A percentile compares a stretch with the other conserved stretches of the same genome.
These are phyloP conservation scores for Lasaia peninsularis DNA, from an alignment of 1,140 invertebrate genomes.

Conservation along the genomic window DNA sequence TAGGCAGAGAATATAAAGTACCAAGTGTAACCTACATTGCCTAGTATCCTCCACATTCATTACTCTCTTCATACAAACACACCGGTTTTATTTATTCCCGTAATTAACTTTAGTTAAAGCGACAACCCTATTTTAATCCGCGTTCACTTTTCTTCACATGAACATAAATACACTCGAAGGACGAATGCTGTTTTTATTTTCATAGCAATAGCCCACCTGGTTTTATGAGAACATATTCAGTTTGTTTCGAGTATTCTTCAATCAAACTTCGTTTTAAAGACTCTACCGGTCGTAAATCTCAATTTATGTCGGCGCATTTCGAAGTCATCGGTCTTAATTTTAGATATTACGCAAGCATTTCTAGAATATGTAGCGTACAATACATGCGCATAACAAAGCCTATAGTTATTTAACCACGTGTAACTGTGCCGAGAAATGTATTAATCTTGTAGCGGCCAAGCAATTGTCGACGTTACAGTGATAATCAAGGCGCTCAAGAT, in stretches of 20 bases:
- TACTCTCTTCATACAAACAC: no score
- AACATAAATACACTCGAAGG: conserved; percentile 56
- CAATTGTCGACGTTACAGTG: no score
- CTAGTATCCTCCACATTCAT: no score
- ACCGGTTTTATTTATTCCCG: no score
- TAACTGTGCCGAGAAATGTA: not conserved
- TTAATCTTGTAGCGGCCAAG: no score
- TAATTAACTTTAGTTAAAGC: no score
- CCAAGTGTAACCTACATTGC: no score
- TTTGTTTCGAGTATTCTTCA: conserved; percentile 52
- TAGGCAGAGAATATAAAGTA: no score
- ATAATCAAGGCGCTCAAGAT: no score
- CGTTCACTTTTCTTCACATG: conserved; percentile 53
- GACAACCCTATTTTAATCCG: no score
- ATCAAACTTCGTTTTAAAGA: conserved; percentile 59
- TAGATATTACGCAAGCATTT: conserved; percentile 52
- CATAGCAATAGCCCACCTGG: conserved; percentile 44
- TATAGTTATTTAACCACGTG: not conserved
- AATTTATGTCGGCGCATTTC: conserved; percentile 60
- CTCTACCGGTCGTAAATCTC: conserved; percentile 52
- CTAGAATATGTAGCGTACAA: conserved; percentile 25
- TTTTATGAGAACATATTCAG: conserved; percentile 50
- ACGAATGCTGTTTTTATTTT: conserved; percentile 49
- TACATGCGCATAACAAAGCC: not conserved
- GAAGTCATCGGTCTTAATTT: conserved; percentile 53